phyloP scores from a whole-genome alignment of 2,113 vertebrate species.

The Pontoporia blainvillei region DNA sequence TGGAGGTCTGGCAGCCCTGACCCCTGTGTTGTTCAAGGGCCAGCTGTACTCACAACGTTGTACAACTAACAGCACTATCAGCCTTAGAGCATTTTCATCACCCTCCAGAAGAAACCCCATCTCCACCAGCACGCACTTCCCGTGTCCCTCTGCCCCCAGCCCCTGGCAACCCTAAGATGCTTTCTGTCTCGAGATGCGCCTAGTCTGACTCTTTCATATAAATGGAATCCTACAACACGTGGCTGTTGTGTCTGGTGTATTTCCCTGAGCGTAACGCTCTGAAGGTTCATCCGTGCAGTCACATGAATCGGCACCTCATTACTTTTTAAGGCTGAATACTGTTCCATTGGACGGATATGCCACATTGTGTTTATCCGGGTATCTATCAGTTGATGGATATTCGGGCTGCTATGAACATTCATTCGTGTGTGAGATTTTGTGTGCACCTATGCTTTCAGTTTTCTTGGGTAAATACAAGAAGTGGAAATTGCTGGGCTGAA shows the following conservation, averaged over 20 bases:
- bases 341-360: too few relatives aligned
- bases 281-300: too few relatives aligned
- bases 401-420: too few relatives aligned
- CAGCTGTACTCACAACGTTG: too few relatives aligned
- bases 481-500: not conserved
- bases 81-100: not conserved
- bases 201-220: not conserved
- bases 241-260: not conserved
- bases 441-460: accelerated
- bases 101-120: not conserved
- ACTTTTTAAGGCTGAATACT: too few relatives aligned
- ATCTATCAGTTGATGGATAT: too few relatives aligned
- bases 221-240: not conserved
- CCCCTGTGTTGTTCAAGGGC: too few relatives aligned
- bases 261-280: not conserved
- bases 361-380: too few relatives aligned
- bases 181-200: not conserved
- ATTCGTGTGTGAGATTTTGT: accelerated
- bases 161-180: not conserved
- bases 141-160: not conserved
- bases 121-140: not conserved
- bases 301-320: too few relatives aligned
- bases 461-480: not conserved
- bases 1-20: too few relatives aligned
- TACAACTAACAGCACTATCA: not conserved